phyloP scores from a whole-genome alignment of 1,140 invertebrate species.

The Bombus polaris region DNA sequence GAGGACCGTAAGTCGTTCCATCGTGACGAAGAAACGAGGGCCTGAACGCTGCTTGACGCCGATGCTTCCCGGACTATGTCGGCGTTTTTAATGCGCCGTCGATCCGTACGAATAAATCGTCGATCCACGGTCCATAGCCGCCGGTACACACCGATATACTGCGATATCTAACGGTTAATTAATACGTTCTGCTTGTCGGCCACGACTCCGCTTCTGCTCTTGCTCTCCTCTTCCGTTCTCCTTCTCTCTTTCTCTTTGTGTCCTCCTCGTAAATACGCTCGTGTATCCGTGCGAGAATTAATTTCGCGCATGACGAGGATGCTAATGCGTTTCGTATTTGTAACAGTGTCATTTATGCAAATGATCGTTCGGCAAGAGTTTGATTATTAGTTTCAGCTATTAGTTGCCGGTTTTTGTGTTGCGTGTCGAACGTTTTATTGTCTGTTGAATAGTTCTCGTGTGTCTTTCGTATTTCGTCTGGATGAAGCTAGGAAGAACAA shows the following conservation, averaged over 20 bases:
- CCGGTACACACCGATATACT: not conserved
- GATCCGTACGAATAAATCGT: slow-evolving; percentile 28
- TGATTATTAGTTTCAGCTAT: not conserved
- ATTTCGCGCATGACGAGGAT: slow-evolving; percentile 3
- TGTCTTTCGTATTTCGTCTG: no score
- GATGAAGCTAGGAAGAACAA: no score
- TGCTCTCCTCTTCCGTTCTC: not conserved
- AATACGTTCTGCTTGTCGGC: slow-evolving; percentile 40
- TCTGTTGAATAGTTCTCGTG: no score
- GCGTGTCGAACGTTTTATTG: no score
- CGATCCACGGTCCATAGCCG: not conserved
- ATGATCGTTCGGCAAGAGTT: not conserved
- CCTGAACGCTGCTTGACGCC: slow-evolving; percentile 40
- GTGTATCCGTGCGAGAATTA: not conserved
- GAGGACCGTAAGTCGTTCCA: slow-evolving; percentile 51
- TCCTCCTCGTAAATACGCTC: no score
- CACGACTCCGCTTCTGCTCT: not conserved
- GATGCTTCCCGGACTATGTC: slow-evolving; percentile 41
- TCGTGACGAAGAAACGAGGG: slow-evolving; percentile 57
- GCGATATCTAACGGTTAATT: slow-evolving; percentile 49
- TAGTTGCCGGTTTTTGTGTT: no score
- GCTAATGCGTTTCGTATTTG: slow-evolving; percentile 18
- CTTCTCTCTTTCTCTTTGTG: not conserved
- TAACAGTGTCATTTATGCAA: not conserved
- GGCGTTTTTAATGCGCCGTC: slow-evolving; percentile 43